Base-by-base conservation (phyloP, 2,113 vertebrate genomes). In the Collichthys lucidus region DNA sequence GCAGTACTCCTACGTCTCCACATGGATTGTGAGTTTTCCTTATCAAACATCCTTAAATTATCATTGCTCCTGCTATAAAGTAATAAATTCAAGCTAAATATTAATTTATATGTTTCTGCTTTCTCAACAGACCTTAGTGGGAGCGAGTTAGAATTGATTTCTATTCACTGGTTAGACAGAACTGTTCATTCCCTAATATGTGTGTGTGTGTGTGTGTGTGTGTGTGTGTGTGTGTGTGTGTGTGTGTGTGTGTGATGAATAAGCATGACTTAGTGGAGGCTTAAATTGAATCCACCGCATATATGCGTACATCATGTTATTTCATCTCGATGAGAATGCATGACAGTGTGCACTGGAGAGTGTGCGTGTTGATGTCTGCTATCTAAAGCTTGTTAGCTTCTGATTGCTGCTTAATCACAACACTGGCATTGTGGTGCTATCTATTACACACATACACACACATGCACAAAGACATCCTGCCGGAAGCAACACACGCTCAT, bases 391-490 rank as follows among this genome's bases (percentile, higher is more conserved):
- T 91, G 89, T 94, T 93, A 90, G 78, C 76, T 72, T 87, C 74
- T 93, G 88, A 93, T 93, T 92, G 87, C 88, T 89, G 80, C 89
- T 83, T 91, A 92, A 92, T 93, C 86, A 83, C 73, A 90, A 79
- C 71, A 73, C 42, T 74, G 66, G 71, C 80, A 78, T 83, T 74
- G 77, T 83, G 74, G 31, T 79, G 74, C 78, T 85, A 76, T 78
- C 77, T 85, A 31, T 69, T 73, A 66, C 47, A 65, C 50, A 59
- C 69, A 55, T 46, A 62, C 5, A 47, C 44, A 68, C 53, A 57
- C 59, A 31, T 9, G 11, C 60, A 65, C 77, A 77, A 40, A 49
- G 5, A 56, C 53, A 78, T 59, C 29, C 63, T 67, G 26, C 40
- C 20, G 55, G 29, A 50, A 42, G 14, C 49, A 29, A 78, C 42